Conservation (phyloP, 2,797 vertebrate genomes). For the Darevskia nairensis region DNA sequence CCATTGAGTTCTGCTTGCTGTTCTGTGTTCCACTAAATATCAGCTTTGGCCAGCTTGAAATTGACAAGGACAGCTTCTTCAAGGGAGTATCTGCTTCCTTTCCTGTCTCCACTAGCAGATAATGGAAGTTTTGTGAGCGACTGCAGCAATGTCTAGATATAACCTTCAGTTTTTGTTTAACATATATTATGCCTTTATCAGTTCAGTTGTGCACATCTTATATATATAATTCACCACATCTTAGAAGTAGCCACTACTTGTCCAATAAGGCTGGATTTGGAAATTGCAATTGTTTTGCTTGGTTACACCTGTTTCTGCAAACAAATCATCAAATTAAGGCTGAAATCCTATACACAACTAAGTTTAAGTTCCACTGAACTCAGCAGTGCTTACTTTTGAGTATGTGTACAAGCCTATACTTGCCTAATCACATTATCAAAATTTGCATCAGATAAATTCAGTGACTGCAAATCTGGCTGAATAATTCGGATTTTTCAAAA, state of each 20-base stretch:
- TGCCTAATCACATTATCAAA: neutral
- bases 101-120: neutral
- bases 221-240: neutral
- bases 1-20: constrained; percentile 81
- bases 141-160: neutral
- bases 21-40: constrained; percentile 77
- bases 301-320: neutral
- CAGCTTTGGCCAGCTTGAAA: constrained; percentile 80
- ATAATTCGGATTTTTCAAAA: neutral
- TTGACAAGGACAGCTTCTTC: constrained; percentile 67
- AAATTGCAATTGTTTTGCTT: neutral
- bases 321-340: neutral
- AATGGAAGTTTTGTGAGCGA: neutral
- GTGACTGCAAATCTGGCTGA: neutral
- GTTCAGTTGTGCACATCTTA: neutral
- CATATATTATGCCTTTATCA: neutral
- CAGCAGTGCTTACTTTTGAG: neutral
- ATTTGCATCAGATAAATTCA: neutral
- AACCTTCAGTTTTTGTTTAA: constrained; percentile 1
- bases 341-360: neutral
- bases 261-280: neutral
- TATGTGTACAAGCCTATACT: neutral
- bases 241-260: neutral
- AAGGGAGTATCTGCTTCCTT: constrained; percentile 5
- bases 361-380: neutral